Conservation (phyloP, 35 echinoderm and acorn worm species). For the Patiria miniata region DNA sequence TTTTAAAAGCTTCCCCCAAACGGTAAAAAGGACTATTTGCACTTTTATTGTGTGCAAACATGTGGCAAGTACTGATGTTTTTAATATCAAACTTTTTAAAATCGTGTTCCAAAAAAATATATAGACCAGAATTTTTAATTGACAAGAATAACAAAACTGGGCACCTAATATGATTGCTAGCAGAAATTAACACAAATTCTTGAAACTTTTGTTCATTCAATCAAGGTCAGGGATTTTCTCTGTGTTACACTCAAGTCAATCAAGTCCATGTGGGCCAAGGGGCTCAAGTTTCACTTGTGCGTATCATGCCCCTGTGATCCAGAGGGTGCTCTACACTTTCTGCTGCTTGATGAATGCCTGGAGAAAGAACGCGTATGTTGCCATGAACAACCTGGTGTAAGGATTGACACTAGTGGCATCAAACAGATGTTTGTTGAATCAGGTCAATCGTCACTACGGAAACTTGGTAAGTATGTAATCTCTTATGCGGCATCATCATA, state of each 20-base stretch:
- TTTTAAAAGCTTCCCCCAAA: too few species aligned
- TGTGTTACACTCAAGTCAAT: background rate
- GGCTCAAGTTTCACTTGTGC: background rate
- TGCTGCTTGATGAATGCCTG: background rate
- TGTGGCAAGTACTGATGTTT: too few species aligned
- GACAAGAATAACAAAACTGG: too few species aligned
- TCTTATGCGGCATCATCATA: too few species aligned
- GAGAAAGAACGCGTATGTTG: background rate
- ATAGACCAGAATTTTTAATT: too few species aligned
- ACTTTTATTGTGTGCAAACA: too few species aligned
- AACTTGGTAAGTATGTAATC: background rate
- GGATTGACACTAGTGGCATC: background rate
- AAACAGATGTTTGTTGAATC: background rate
- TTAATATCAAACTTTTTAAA: too few species aligned
- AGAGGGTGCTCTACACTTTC: conserved; percentile 14
- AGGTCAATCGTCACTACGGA: background rate
- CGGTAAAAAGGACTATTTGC: too few species aligned
- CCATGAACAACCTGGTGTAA: background rate
- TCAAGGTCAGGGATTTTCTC: conserved; percentile 2
- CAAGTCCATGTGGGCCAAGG: background rate
- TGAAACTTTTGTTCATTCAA: background rate
- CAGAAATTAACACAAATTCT: too few species aligned
- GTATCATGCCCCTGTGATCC: background rate
- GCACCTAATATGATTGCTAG: too few species aligned
- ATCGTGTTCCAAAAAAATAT: too few species aligned